A percentile compares a stretch with the other conserved stretches of the same genome.
phyloP scores from a whole-genome alignment of 2,113 vertebrate species.

The Python bivittatus region DNA sequence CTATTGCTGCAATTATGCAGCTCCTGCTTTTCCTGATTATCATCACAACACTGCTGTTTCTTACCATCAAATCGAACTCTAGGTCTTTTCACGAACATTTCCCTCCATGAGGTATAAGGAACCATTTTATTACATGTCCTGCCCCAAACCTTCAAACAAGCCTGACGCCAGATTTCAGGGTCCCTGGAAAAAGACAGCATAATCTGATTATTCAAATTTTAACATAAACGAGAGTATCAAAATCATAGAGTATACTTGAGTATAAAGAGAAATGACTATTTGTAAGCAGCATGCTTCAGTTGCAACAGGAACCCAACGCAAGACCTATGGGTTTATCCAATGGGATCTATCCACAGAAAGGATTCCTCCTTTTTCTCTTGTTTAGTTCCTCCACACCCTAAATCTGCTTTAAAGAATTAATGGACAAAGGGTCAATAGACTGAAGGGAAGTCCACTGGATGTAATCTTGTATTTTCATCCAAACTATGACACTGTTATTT shows the following conservation, averaged over 20 bases:
- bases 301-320: too few relatives aligned
- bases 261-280: neutral
- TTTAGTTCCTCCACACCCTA: too few relatives aligned
- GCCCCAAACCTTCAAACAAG: slow-evolving; percentile 94
- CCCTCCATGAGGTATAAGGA: slow-evolving; percentile 92
- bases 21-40: neutral
- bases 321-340: too few relatives aligned
- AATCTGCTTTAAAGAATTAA: too few relatives aligned
- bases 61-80: slow-evolving; percentile 96
- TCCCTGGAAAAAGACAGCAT: slow-evolving; percentile 79
- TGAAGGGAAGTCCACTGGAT: too few relatives aligned
- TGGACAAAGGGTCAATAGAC: too few relatives aligned
- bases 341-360: too few relatives aligned
- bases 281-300: too few relatives aligned
- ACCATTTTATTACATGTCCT: slow-evolving; percentile 87
- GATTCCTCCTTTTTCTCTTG: too few relatives aligned
- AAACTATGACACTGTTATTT: neutral
- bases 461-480: neutral
- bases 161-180: slow-evolving; percentile 95
- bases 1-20: neutral
- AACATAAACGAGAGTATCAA: neutral
- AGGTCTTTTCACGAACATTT: slow-evolving; percentile 95
- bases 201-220: slow-evolving; percentile 1
- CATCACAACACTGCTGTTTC: slow-evolving; percentile 27
- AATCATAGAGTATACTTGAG: neutral